phyloP scores from a whole-genome alignment of 2,888 invertebrate genomes.

The Heteromyza rotundicornis region DNA sequence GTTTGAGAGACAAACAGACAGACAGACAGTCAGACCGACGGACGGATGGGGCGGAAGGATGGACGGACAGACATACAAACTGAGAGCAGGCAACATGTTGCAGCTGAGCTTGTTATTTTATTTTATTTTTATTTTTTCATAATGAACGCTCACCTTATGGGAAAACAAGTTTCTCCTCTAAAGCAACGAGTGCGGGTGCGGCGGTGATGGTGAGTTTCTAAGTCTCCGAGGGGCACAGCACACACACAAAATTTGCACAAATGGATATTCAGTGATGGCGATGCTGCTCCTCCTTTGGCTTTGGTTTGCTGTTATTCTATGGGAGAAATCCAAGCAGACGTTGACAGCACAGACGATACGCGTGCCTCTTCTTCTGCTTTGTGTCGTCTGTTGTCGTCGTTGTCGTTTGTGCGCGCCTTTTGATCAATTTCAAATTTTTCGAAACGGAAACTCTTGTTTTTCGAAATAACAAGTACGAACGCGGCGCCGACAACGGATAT shows the following conservation, averaged over 20 bases:
- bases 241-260: too few species aligned
- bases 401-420: constrained; percentile 36
- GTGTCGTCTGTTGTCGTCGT: constrained; percentile 25
- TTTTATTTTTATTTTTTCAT: background rate
- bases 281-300: constrained; percentile 12
- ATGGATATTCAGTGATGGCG: constrained; percentile 18
- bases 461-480: too few species aligned
- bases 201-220: constrained; percentile 11
- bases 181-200: background rate
- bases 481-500: constrained; percentile 23
- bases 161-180: constrained; percentile 12
- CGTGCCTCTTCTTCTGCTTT: constrained; percentile 28
- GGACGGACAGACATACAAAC: background rate
- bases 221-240: constrained; percentile 20
- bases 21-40: constrained; percentile 32
- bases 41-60: constrained; percentile 10
- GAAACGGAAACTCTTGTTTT: background rate
- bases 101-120: too few species aligned
- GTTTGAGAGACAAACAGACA: constrained; percentile 12
- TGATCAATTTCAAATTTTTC: constrained; percentile 41
- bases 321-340: constrained; percentile 7
- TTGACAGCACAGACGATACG: constrained; percentile 38
- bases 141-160: constrained; percentile 17
- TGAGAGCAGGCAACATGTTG: constrained; percentile 11
- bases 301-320: constrained; percentile 1